Conservation (phyloP, 2,797 vertebrate species). For the Trachurus trachurus region DNA sequence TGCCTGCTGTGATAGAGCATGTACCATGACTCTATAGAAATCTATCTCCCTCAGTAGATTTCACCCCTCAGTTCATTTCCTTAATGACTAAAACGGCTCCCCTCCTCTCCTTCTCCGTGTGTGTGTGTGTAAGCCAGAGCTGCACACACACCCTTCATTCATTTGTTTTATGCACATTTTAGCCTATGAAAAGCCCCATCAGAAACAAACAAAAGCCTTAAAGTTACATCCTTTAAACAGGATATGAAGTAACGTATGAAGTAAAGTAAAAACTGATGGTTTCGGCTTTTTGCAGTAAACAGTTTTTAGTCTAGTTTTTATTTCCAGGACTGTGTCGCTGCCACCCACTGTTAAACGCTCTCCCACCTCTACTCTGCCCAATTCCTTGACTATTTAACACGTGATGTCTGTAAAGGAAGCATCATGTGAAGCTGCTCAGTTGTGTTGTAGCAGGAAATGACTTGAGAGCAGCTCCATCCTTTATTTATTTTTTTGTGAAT, state of each 20-base stretch:
- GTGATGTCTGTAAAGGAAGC: not conserved
- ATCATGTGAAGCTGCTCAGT: not conserved
- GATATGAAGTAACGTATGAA: too few species aligned
- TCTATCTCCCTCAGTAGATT: constrained; percentile 77
- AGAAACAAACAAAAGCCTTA: not conserved
- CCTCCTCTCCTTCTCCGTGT: constrained; percentile 50
- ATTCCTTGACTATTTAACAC: not conserved
- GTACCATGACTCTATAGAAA: constrained; percentile 80
- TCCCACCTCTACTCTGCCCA: not conserved
- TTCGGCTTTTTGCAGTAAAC: not conserved
- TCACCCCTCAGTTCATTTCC: constrained; percentile 82
- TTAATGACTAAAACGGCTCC: constrained; percentile 79
- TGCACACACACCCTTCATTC: constrained; percentile 23
- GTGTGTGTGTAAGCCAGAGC: constrained; percentile 53
- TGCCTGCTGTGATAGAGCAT: constrained; percentile 74
- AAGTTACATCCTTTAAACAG: not conserved
- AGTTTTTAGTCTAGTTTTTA: not conserved
- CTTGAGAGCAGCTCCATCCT: too few species aligned
- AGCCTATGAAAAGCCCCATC: constrained; percentile 5
- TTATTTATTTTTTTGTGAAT: not conserved
- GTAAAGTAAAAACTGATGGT: too few species aligned
- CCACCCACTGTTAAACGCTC: not conserved
- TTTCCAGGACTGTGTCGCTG: not conserved
- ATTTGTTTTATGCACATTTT: constrained; percentile 15
- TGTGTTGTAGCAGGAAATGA: too few species aligned